Evolutionary conservation across 2,113 vertebrate species (phyloP).

Genomic region (Motacilla tschutschensis): DNA sequence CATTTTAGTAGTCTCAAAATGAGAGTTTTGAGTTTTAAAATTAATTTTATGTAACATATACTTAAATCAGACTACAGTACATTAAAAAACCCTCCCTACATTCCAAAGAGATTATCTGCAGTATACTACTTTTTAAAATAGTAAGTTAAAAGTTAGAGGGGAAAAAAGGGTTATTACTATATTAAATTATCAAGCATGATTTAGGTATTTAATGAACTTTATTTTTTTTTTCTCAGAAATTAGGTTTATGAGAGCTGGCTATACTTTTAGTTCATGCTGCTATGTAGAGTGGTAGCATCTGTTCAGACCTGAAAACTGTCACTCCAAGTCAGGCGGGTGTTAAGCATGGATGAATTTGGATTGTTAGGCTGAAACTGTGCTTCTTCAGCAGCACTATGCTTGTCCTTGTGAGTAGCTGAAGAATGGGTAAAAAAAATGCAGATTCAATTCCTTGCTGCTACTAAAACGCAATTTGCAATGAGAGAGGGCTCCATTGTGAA

Average conservation of each 20-base stretch:
- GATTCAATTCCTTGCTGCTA: not conserved
- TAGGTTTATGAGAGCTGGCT: not conserved
- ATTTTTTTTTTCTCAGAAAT: not conserved
- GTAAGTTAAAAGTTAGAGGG: not conserved
- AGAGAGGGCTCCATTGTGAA: not conserved
- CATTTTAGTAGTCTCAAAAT: not conserved
- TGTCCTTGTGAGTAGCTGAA: not conserved
- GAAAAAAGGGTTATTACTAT: accelerated
- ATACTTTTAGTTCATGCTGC: not conserved
- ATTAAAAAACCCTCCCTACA: not conserved
- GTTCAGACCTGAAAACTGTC: not conserved
- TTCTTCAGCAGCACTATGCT: not conserved
- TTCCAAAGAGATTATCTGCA: not conserved
- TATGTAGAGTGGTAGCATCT: not conserved
- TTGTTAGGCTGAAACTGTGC: not conserved
- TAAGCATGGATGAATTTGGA: not conserved
- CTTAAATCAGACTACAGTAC: not conserved
- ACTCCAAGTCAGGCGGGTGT: not conserved
- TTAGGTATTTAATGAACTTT: not conserved
- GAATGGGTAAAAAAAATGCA: not conserved
- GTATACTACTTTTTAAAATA: not conserved
- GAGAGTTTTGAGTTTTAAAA: not conserved
- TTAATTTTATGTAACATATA: not conserved
- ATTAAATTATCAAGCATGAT: not conserved
- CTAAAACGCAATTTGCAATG: not conserved